Conservation (phyloP, 2,113 vertebrate genomes). For the Poicephalus meyeri region DNA sequence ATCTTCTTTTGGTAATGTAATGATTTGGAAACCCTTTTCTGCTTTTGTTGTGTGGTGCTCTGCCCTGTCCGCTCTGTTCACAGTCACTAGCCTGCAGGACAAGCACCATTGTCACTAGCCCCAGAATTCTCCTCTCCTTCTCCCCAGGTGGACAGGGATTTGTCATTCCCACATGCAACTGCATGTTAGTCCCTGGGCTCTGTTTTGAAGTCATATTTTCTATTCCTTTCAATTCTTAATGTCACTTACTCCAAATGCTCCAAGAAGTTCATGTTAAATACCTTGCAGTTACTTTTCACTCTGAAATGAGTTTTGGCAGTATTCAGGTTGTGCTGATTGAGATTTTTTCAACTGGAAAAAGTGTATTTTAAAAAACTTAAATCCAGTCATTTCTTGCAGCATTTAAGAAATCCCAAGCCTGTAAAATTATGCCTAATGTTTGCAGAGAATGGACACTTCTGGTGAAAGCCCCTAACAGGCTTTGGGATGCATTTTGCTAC, state of each 20-base stretch:
- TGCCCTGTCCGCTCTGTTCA: neutral
- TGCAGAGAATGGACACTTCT: neutral
- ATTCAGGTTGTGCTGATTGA: neutral
- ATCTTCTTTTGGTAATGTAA: neutral
- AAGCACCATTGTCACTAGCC: neutral
- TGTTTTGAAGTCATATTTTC: neutral
- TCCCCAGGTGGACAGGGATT: neutral
- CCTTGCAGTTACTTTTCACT: neutral
- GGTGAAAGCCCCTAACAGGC: neutral
- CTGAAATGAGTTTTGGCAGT: neutral
- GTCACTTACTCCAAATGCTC: neutral
- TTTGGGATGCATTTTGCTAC: neutral
- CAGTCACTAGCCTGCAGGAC: neutral
- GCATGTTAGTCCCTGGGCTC: neutral
- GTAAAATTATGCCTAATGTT: neutral
- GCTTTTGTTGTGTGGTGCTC: neutral
- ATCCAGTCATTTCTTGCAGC: neutral
- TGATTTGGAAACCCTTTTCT: neutral
- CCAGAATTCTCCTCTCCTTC: neutral
- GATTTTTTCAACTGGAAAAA: neutral
- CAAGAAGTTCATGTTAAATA: neutral
- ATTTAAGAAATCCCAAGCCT: neutral
- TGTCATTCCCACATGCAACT: neutral
- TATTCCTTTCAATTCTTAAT: neutral
- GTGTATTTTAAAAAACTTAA: neutral